These are phyloP conservation scores for Nylanderia fulva DNA, from an alignment of 1,140 invertebrate genomes.

Conservation along the genomic window DNA sequence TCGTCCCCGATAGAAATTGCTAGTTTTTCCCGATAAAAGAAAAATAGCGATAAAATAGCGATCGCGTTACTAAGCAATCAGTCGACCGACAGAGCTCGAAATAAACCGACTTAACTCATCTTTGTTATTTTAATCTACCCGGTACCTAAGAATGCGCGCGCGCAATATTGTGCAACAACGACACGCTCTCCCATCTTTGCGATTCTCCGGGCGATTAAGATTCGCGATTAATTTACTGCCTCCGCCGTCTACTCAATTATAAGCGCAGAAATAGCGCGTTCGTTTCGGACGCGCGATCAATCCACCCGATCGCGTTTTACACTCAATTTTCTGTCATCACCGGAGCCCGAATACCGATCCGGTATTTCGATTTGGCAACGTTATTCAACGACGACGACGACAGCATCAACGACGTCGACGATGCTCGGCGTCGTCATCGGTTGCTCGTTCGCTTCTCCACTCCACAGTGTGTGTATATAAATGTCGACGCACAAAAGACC, in stretches of 20 bases:
- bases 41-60: neutral
- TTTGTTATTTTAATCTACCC: conserved; percentile 50
- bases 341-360: conserved; percentile 41
- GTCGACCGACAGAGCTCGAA: conserved; percentile 13
- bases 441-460: neutral
- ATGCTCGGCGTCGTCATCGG: conserved; percentile 21
- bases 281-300: conserved; percentile 66
- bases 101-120: conserved; percentile 33
- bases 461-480: conserved; percentile 44
- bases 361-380: conserved; percentile 65
- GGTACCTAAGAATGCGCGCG: neutral
- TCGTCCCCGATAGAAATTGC: neutral
- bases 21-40: neutral
- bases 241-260: conserved; percentile 37
- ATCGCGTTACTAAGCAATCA: neutral
- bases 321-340: conserved; percentile 66
- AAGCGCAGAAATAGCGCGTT: conserved; percentile 68
- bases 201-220: conserved; percentile 58
- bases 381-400: conserved; percentile 28
- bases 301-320: conserved; percentile 60
- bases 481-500: conserved; percentile 33
- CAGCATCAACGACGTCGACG: neutral
- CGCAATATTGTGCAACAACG: conserved; percentile 25
- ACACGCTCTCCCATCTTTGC: neutral
- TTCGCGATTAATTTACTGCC: conserved; percentile 42